These are phyloP conservation scores for Dicranocentrus wangi DNA, from an alignment of 2,888 invertebrate genomes.

Conservation along the genomic window DNA sequence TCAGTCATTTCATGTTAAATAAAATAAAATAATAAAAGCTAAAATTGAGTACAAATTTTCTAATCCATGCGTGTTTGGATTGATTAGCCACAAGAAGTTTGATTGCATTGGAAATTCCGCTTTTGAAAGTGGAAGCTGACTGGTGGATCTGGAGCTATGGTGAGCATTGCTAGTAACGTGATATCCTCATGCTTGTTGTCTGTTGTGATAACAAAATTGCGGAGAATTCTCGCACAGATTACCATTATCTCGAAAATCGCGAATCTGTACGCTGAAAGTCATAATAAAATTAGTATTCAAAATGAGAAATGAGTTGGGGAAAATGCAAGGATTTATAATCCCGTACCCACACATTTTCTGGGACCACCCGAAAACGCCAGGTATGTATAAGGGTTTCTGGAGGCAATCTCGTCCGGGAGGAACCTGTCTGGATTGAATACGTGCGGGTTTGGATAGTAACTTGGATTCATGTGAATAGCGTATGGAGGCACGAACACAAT, in stretches of 20 bases:
- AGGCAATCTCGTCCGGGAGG: slow-evolving; percentile 15
- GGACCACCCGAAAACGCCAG: slow-evolving; percentile 34
- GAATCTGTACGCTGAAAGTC: slow-evolving; percentile 12
- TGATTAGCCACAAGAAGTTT: too few species aligned
- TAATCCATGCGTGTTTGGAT: too few species aligned
- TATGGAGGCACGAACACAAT: slow-evolving; percentile 8
- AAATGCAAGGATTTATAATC: not conserved
- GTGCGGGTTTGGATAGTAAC: slow-evolving; percentile 45
- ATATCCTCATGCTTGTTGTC: slow-evolving; percentile 21
- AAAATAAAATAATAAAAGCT: too few species aligned
- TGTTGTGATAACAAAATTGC: slow-evolving; percentile 22
- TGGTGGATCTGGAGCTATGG: too few species aligned
- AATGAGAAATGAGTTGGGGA: not conserved
- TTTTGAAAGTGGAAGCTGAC: too few species aligned
- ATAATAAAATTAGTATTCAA: not conserved
- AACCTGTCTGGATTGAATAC: slow-evolving; percentile 49
- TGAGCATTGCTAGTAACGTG: too few species aligned
- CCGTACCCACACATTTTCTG: slow-evolving; percentile 37
- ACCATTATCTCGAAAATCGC: slow-evolving; percentile 24
- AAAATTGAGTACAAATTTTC: too few species aligned
- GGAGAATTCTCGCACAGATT: slow-evolving; percentile 31
- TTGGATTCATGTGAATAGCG: slow-evolving; percentile 40
- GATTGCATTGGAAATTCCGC: too few species aligned
- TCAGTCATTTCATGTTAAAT: too few species aligned
- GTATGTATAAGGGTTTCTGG: slow-evolving; percentile 21